Conservation (phyloP, 1,140 invertebrate genomes). For the Sycophila sp. region DNA sequence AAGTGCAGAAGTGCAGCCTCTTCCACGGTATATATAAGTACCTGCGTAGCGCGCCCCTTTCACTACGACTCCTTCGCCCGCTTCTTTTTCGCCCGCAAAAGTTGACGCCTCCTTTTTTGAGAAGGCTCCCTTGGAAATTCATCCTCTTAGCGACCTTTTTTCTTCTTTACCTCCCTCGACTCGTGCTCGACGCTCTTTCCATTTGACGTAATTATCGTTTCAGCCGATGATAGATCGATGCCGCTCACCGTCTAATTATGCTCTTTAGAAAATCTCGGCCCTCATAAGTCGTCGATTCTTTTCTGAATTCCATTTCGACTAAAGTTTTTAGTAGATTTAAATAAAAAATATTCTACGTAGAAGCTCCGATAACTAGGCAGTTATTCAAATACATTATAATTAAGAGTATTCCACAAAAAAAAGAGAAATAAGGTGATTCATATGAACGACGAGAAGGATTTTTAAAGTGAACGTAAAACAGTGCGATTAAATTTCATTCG, state of each 20-base stretch:
- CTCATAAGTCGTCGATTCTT: too few relatives aligned
- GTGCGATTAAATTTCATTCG: too few relatives aligned
- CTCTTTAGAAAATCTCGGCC: neutral
- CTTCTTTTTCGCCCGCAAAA: neutral
- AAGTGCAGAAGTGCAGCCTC: neutral
- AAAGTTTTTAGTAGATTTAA: too few relatives aligned
- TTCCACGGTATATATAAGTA: neutral
- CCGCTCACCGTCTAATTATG: too few relatives aligned
- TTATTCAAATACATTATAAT: too few relatives aligned
- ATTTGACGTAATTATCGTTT: slow-evolving; percentile 29
- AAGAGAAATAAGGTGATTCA: too few relatives aligned
- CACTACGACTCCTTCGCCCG: neutral
- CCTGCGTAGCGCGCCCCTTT: neutral
- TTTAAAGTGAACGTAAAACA: too few relatives aligned
- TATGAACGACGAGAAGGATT: too few relatives aligned
- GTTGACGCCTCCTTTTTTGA: slow-evolving; percentile 9
- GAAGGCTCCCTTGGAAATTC: neutral
- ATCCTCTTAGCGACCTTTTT: slow-evolving; percentile 4
- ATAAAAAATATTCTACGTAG: too few relatives aligned
- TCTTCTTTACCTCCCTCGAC: neutral
- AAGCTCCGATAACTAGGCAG: too few relatives aligned
- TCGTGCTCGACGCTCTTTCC: neutral
- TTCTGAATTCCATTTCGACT: too few relatives aligned
- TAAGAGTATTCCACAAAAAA: too few relatives aligned
- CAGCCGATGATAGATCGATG: neutral